A percentile compares a stretch with the other conserved stretches of the same genome.
Evolutionary conservation across 2,888 invertebrate genomes (phyloP).

Genomic region (Boloria selene): DNA sequence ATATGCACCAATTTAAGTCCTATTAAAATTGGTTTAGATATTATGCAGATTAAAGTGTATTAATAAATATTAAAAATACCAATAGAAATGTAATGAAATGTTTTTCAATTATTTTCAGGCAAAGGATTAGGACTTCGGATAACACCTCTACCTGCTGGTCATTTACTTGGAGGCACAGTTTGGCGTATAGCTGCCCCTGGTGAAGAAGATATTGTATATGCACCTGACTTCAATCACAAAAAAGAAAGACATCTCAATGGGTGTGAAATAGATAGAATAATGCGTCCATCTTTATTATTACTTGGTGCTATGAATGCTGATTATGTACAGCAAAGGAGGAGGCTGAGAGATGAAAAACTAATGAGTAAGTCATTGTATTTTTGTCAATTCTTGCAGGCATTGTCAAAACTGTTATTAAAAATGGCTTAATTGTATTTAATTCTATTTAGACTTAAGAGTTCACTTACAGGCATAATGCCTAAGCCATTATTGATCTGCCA

Average conservation of each 20-base stretch:
- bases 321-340: constrained; percentile 94
- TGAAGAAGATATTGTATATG: constrained; percentile 99
- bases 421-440: too few species aligned
- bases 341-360: constrained; percentile 96
- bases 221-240: constrained; percentile 99
- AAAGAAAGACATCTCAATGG: constrained; percentile 98
- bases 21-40: too few species aligned
- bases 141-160: constrained; percentile 97
- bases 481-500: too few species aligned
- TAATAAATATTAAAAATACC: too few species aligned
- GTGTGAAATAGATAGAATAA: constrained; percentile 94
- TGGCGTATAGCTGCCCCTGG: constrained; percentile 99
- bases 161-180: constrained; percentile 99
- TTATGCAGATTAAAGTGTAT: too few species aligned
- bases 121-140: constrained; percentile 97
- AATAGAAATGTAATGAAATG: background rate
- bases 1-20: too few species aligned
- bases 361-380: constrained; percentile 86
- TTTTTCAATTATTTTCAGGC: constrained; percentile 72
- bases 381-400: background rate
- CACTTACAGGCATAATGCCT: too few species aligned
- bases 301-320: constrained; percentile 98
- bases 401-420: too few species aligned
- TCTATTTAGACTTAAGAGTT: too few species aligned
- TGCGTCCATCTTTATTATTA: constrained; percentile 95